Evolutionary conservation across 2,113 vertebrate species (phyloP).

Genomic region (Haplochromis burtoni): DNA sequence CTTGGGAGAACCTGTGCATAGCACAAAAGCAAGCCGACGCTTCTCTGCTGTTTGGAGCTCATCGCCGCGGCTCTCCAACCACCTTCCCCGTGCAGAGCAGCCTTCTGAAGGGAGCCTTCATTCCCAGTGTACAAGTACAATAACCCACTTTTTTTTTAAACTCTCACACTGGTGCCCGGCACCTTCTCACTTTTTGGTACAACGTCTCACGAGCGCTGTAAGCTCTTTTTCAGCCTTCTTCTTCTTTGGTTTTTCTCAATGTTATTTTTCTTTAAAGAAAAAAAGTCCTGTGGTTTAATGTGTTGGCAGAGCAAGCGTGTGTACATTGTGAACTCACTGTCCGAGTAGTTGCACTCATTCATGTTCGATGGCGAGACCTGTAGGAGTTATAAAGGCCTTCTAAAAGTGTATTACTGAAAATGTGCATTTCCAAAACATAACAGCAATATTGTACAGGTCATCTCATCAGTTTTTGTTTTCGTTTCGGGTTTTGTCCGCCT

Average conservation of each 20-base stretch:
- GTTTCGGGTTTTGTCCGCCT: conserved; percentile 36
- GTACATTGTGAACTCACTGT: conserved; percentile 24
- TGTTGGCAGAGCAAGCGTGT: conserved; percentile 13
- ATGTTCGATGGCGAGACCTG: conserved; percentile 13
- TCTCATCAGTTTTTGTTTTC: conserved; percentile 26
- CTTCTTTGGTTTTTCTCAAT: background rate
- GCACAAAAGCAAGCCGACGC: conserved; percentile 23
- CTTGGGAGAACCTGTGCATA: conserved; percentile 31
- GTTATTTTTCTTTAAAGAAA: background rate
- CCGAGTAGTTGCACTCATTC: conserved; percentile 43
- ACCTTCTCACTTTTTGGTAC: conserved; percentile 37
- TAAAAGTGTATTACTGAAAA: conserved; percentile 52
- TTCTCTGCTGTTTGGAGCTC: conserved; percentile 4
- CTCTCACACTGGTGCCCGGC: conserved; percentile 16
- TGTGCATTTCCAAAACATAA: conserved; percentile 54
- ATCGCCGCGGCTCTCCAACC: background rate
- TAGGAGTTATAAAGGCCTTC: conserved; percentile 58
- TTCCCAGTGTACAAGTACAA: conserved; percentile 11
- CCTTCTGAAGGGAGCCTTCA: conserved; percentile 38
- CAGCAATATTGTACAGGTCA: conserved; percentile 76
- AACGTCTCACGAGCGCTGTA: conserved; percentile 31
- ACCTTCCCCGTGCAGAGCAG: conserved; percentile 20
- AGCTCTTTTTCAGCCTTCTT: conserved; percentile 26
- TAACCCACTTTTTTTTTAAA: background rate
- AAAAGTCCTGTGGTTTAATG: conserved; percentile 27